Percentiles rank a stretch among this genome's conserved stretches.
These are phyloP conservation scores for Phallusia fumigata DNA, from an alignment of 23 tunicate genomes.

Conservation along the genomic window DNA sequence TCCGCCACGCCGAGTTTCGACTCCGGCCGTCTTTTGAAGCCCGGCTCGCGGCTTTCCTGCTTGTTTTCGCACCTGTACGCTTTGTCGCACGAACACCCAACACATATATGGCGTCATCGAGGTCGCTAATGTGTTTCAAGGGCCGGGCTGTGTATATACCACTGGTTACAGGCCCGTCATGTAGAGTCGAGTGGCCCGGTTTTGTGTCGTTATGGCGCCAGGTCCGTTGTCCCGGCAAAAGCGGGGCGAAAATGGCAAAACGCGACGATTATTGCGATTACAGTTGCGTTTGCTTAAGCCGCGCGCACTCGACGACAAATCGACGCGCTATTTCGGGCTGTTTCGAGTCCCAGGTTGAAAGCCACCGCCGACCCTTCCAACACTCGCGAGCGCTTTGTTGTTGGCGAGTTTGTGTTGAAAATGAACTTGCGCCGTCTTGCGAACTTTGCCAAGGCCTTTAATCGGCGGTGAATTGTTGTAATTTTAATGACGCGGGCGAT, in stretches of 20 bases:
- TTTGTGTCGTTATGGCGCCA: slow-evolving; percentile 3
- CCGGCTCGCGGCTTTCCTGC: slow-evolving; percentile 7
- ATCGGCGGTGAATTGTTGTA: background rate
- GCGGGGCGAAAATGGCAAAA: background rate
- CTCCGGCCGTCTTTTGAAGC: background rate
- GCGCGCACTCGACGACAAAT: too few relatives aligned
- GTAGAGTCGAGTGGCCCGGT: background rate
- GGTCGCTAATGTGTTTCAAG: background rate
- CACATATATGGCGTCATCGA: background rate
- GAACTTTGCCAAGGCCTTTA: background rate
- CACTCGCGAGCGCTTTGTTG: background rate
- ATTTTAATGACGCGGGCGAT: too few relatives aligned
- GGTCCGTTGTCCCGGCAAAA: background rate
- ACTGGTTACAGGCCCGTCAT: background rate
- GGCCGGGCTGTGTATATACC: slow-evolving; percentile 6
- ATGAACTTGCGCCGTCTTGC: background rate
- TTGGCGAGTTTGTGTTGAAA: slow-evolving; percentile 2
- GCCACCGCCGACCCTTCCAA: background rate
- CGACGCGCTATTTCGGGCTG: background rate
- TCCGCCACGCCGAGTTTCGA: background rate
- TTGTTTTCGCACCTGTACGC: slow-evolving; percentile 12
- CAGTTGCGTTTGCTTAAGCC: slow-evolving; percentile 14
- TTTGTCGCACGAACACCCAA: background rate
- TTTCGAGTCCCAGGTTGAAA: background rate
- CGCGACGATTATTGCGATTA: background rate